A percentile compares a stretch with the other conserved stretches of the same genome.
Evolutionary conservation across 1,140 invertebrate species (phyloP).

Genomic region (Bombus difficillimus): DNA sequence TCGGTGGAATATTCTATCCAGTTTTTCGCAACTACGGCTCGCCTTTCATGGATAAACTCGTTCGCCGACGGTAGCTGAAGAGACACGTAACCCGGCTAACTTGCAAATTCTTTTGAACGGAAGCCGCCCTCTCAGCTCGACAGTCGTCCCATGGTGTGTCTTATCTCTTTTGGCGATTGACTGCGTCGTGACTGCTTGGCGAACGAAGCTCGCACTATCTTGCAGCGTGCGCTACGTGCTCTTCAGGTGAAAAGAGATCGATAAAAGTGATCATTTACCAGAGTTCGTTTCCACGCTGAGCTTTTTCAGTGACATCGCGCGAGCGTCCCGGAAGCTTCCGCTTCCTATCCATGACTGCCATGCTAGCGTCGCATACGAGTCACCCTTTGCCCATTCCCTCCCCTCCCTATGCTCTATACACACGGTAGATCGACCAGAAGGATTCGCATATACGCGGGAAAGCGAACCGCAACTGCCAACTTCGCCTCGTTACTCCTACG

Average conservation of each 20-base stretch:
- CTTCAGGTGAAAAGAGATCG: constrained; percentile 30
- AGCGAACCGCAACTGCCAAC: constrained; percentile 24
- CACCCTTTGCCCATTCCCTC: too few relatives aligned
- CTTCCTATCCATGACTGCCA: not conserved
- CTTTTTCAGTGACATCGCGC: not conserved
- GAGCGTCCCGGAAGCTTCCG: not conserved
- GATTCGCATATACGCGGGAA: not conserved
- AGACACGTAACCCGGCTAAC: constrained; percentile 27
- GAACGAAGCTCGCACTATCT: constrained; percentile 3
- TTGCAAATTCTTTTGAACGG: constrained; percentile 30
- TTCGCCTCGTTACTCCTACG: constrained; percentile 55
- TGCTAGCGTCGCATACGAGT: not conserved
- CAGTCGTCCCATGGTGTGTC: constrained; percentile 14
- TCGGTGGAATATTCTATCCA: not conserved
- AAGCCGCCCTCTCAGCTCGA: not conserved
- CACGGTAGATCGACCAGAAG: constrained; percentile 5
- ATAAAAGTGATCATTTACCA: constrained; percentile 26
- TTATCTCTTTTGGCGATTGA: constrained; percentile 49
- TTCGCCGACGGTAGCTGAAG: not conserved
- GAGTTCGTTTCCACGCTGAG: not conserved
- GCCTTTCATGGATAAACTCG: not conserved
- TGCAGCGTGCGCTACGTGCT: not conserved
- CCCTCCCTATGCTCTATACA: not conserved
- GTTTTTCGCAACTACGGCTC: not conserved
- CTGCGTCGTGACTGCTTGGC: constrained; percentile 26